Conservation (phyloP, 2,113 vertebrate species). For the Megaleporinus macrocephalus region DNA sequence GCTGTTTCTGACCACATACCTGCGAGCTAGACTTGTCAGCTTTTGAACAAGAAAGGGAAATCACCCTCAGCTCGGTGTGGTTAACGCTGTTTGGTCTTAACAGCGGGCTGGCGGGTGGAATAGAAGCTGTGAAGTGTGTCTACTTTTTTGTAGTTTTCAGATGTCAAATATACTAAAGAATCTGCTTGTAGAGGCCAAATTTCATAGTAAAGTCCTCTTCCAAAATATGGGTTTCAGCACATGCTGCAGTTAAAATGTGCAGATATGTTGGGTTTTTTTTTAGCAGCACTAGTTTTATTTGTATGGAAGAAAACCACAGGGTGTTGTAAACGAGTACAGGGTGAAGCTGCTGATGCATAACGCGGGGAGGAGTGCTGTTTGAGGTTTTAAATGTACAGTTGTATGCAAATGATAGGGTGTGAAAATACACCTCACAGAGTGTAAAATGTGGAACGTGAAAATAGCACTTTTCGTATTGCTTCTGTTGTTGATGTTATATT, state of each 20-base stretch:
- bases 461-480: too few relatives aligned
- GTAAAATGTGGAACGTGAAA: too few relatives aligned
- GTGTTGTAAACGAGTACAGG: neutral
- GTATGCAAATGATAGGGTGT: too few relatives aligned
- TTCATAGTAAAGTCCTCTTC: neutral
- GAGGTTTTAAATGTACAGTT: neutral
- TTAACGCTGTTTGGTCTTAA: constrained; percentile 4
- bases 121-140: neutral
- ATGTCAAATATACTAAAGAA: neutral
- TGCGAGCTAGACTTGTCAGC: neutral
- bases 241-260: neutral
- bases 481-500: too few relatives aligned
- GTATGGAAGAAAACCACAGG: neutral
- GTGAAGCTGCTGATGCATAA: neutral
- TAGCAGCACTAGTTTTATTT: neutral
- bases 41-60: constrained; percentile 9
- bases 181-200: neutral
- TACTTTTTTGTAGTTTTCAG: neutral
- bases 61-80: constrained; percentile 14
- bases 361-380: neutral
- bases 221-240: neutral
- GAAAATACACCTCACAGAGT: too few relatives aligned
- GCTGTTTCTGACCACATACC: constrained; percentile 8
- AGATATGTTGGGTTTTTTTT: neutral
- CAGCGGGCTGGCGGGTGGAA: neutral